Evolutionary conservation across 2,113 vertebrate species (phyloP).

Genomic region (Cynopterus brachyotis): DNA sequence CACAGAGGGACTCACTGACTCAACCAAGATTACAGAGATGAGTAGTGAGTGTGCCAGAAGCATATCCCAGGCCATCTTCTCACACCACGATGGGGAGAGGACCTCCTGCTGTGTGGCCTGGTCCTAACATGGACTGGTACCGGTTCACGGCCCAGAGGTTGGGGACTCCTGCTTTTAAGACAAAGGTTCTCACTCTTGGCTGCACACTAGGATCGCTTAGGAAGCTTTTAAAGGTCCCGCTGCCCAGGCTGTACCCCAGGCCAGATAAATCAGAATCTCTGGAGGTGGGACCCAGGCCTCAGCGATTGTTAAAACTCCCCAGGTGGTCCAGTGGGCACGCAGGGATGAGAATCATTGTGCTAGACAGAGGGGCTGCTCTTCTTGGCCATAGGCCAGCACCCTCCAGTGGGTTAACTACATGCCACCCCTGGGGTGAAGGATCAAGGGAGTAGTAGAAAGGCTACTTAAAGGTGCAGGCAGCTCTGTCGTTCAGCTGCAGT

Average conservation of each 20-base stretch:
- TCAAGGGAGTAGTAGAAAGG: not conserved
- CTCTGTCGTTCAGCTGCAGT: not conserved
- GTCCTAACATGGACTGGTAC: too few relatives aligned
- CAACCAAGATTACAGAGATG: not conserved
- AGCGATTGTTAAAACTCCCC: not conserved
- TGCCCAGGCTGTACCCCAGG: not conserved
- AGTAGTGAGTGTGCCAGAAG: not conserved
- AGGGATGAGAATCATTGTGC: not conserved
- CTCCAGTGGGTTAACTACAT: not conserved
- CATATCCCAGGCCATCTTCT: not conserved
- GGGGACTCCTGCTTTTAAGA: not conserved
- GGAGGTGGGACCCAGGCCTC: not conserved
- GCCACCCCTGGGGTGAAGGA: not conserved
- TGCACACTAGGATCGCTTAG: not conserved
- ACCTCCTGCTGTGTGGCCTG: not conserved
- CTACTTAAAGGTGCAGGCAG: not conserved
- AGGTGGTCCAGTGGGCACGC: not conserved
- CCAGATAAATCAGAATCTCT: not conserved
- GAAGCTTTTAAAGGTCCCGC: not conserved
- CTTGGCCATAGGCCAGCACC: not conserved
- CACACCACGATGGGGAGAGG: not conserved
- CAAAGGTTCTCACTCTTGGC: not conserved
- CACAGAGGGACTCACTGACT: not conserved
- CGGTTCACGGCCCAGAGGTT: too few relatives aligned
- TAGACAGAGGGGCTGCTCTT: not conserved